phyloP scores from a whole-genome alignment of 92 coral and sea anemone species.

The Heteractis magnifica region DNA sequence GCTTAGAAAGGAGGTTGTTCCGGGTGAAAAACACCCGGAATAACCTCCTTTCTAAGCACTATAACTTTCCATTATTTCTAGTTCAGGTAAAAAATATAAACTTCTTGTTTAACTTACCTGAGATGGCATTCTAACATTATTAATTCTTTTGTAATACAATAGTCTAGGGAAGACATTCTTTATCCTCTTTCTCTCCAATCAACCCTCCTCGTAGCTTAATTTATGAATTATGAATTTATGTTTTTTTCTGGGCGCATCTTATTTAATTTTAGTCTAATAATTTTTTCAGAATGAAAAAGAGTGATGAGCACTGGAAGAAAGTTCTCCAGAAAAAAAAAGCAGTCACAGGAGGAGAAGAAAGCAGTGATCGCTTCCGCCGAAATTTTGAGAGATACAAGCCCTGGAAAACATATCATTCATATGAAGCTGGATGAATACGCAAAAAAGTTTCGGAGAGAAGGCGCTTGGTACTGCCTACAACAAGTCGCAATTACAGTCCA shows the following conservation, averaged over 20 bases:
- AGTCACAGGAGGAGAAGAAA: not conserved
- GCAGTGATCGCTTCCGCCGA: not conserved
- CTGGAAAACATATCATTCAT: not conserved
- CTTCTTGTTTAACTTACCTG: no score
- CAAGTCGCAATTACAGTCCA: not conserved
- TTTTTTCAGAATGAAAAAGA: slow-evolving; percentile 42
- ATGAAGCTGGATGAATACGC: not conserved
- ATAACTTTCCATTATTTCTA: no score
- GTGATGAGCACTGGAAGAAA: slow-evolving; percentile 58
- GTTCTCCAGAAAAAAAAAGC: slow-evolving; percentile 40
- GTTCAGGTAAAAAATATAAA: slow-evolving; percentile 16
- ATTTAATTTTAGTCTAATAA: not conserved
- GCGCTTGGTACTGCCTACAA: not conserved
- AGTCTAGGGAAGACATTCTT: no score
- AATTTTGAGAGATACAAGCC: not conserved
- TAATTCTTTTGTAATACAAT: no score
- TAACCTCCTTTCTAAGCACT: no score
- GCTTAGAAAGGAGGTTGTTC: no score
- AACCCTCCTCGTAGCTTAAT: no score
- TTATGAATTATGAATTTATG: not conserved
- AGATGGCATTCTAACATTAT: no score
- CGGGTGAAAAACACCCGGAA: no score
- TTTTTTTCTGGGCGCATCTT: no score
- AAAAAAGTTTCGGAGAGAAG: not conserved
- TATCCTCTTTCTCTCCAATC: not conserved